Percentiles rank a stretch among this genome's conserved stretches.
phyloP scores from a whole-genome alignment of 2,113 vertebrate species.

The Furnarius figulus region DNA sequence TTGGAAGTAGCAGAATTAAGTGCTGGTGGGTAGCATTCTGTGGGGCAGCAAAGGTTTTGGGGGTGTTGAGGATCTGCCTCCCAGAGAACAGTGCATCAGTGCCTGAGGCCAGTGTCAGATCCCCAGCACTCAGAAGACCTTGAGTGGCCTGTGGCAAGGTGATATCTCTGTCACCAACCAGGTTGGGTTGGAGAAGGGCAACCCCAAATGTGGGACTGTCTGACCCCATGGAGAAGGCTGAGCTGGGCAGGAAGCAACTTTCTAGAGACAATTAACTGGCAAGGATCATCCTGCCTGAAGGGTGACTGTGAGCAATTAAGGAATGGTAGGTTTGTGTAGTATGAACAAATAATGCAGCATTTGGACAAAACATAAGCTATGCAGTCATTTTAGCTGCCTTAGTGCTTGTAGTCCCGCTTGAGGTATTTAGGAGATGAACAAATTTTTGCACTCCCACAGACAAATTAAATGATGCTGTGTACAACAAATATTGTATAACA shows the following conservation, averaged over 20 bases:
- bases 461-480: not conserved
- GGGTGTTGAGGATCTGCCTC: not conserved
- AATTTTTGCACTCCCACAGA: not conserved
- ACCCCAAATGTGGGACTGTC: accelerated
- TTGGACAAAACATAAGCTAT: not conserved
- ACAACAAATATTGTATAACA: slow-evolving; percentile 14
- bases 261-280: not conserved
- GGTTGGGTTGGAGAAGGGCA: not conserved
- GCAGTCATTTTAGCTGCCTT: not conserved
- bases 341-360: not conserved
- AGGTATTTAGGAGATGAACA: not conserved
- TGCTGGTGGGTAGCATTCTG: not conserved
- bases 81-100: not conserved
- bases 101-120: not conserved
- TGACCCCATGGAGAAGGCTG: not conserved
- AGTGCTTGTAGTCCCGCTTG: not conserved
- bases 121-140: not conserved
- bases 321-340: not conserved
- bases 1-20: not conserved
- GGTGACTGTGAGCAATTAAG: not conserved
- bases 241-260: not conserved
- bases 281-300: not conserved
- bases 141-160: not conserved
- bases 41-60: not conserved
- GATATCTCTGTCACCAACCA: not conserved